phyloP scores from a whole-genome alignment of 1,140 invertebrate genomes.

The Heliconius congener region DNA sequence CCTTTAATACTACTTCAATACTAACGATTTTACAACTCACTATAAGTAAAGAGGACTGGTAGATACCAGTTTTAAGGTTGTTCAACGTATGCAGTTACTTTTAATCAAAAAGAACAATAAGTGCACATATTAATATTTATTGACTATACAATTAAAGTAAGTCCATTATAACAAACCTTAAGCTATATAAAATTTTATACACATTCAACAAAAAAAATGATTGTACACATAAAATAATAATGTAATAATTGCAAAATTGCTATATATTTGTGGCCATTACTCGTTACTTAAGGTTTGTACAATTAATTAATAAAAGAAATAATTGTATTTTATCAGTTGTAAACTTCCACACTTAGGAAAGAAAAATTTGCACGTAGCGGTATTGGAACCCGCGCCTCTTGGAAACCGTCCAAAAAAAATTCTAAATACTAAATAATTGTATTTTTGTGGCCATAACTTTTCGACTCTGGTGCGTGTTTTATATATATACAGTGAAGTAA shows the following conservation, averaged over 20 bases:
- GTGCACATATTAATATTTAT: neutral
- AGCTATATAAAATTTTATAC: neutral
- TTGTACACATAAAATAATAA: neutral
- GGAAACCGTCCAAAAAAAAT: too few relatives aligned
- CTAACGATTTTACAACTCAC: neutral
- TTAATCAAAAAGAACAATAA: neutral
- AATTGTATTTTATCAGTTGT: too few relatives aligned
- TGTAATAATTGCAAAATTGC: neutral
- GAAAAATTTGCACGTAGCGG: too few relatives aligned
- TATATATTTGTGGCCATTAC: too few relatives aligned
- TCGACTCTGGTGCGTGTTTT: neutral
- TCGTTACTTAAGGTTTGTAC: too few relatives aligned
- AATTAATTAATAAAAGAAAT: too few relatives aligned
- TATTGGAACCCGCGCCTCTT: too few relatives aligned
- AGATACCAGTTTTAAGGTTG: neutral
- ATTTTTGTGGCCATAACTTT: neutral
- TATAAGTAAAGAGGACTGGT: neutral
- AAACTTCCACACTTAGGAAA: too few relatives aligned
- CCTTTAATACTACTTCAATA: neutral
- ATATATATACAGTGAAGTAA: too few relatives aligned
- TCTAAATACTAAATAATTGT: too few relatives aligned
- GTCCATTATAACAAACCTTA: neutral
- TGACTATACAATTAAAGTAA: neutral
- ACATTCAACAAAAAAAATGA: neutral
- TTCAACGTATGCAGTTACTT: neutral